Evolutionary conservation across 2,113 vertebrate species (phyloP).

Genomic region (Calyptomena viridis): DNA sequence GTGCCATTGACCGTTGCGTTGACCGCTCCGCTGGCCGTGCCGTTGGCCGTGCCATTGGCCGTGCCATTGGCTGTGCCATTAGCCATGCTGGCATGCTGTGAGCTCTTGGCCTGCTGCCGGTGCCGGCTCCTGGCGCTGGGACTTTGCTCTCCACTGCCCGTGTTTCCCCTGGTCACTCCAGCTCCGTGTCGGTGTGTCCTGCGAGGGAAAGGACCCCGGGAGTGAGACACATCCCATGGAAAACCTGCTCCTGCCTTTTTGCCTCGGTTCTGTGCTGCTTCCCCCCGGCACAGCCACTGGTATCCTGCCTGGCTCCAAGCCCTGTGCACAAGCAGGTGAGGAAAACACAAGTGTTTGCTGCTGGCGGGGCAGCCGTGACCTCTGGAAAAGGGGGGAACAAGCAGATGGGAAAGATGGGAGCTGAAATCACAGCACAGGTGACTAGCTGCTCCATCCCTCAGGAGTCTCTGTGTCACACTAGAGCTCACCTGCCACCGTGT

Average conservation of each 20-base stretch:
- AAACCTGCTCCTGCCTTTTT: not conserved
- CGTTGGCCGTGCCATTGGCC: conserved; percentile 1
- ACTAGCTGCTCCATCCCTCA: not conserved
- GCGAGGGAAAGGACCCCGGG: not conserved
- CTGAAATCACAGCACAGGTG: not conserved
- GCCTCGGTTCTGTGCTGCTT: fast-evolving
- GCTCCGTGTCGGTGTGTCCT: conserved; percentile 76
- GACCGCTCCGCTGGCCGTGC: conserved; percentile 35
- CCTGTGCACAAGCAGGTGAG: not conserved
- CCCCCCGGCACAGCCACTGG: not conserved
- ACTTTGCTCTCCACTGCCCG: conserved; percentile 69
- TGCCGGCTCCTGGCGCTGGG: conserved; percentile 59
- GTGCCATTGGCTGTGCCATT: conserved; percentile 55
- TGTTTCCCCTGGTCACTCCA: conserved; percentile 47
- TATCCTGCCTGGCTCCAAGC: not conserved
- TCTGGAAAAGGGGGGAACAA: not conserved
- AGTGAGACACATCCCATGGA: not conserved
- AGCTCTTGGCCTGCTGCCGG: conserved; percentile 70
- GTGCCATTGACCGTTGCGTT: conserved; percentile 60
- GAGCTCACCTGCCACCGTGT: fast-evolving
- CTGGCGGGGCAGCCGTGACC: not conserved
- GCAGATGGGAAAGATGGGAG: fast-evolving
- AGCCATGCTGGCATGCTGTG: conserved; percentile 27
- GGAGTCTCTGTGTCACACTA: not conserved
- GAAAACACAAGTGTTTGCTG: not conserved